Percentiles rank a stretch among this genome's conserved stretches.
These are phyloP conservation scores for Temnopleurus reevesii DNA, from an alignment of 53 echinoderm and acorn worm genomes.

Conservation along the genomic window DNA sequence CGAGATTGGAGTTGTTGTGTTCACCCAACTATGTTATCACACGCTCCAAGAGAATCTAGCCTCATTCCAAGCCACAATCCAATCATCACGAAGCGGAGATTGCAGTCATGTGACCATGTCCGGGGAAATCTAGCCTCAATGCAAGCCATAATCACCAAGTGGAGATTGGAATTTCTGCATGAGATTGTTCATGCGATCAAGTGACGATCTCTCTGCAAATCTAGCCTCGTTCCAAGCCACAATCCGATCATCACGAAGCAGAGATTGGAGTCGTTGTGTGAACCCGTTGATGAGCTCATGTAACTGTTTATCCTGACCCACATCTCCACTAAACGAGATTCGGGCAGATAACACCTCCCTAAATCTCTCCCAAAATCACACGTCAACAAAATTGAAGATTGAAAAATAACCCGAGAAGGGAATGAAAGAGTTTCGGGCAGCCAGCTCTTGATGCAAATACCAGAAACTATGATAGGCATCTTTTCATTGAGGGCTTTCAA, in stretches of 20 bases:
- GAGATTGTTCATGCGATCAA: not conserved
- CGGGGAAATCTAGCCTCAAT: too few species aligned
- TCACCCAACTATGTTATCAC: too few species aligned
- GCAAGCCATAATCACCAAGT: too few species aligned
- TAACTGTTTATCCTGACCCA: slow-evolving; percentile 38
- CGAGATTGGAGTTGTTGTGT: too few species aligned
- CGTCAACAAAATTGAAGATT: slow-evolving; percentile 32
- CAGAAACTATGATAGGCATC: too few species aligned
- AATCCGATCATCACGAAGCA: slow-evolving; percentile 12
- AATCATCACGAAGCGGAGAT: too few species aligned
- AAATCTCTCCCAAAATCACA: not conserved
- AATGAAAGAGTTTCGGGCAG: not conserved
- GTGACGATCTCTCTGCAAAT: not conserved
- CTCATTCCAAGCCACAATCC: too few species aligned
- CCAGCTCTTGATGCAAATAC: too few species aligned
- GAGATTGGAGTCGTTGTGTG: not conserved
- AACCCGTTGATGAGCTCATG: not conserved
- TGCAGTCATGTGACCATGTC: too few species aligned
- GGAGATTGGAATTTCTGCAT: too few species aligned
- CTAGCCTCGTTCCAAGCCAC: slow-evolving; percentile 4
- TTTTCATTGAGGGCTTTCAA: too few species aligned
- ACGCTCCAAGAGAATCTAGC: not conserved
- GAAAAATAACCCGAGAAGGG: slow-evolving; percentile 3
- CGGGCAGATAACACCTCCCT: not conserved
- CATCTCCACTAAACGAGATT: slow-evolving; percentile 17